phyloP scores from a whole-genome alignment of 1,140 invertebrate genomes.

The Cherax quadricarinatus region DNA sequence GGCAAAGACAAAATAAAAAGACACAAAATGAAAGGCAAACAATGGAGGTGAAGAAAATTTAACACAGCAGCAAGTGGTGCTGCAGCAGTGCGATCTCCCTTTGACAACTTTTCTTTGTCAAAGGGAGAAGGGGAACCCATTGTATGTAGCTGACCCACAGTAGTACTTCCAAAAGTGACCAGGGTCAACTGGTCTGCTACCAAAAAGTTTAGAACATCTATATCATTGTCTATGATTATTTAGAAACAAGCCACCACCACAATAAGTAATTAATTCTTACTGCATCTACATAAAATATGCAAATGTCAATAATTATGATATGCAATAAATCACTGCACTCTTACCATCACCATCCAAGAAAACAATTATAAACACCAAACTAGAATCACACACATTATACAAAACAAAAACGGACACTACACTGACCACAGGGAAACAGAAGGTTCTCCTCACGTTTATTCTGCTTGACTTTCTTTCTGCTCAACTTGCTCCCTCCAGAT shows the following conservation, averaged over 20 bases:
- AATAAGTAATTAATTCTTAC: background rate
- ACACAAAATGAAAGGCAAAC: no score
- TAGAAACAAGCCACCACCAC: background rate
- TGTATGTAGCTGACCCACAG: background rate
- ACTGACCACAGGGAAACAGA: constrained; percentile 42
- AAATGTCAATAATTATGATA: background rate
- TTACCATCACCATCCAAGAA: background rate
- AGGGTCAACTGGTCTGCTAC: no score
- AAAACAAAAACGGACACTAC: constrained; percentile 9
- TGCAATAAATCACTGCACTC: background rate
- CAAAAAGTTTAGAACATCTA: no score
- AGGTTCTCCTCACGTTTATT: constrained; percentile 10
- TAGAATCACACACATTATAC: background rate
- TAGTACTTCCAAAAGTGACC: background rate
- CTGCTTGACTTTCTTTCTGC: constrained; percentile 24
- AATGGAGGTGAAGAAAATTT: no score
- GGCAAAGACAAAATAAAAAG: no score
- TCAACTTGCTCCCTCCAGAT: constrained; percentile 15
- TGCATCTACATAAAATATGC: background rate
- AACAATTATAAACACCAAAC: background rate
- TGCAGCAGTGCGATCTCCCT: no score
- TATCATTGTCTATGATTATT: background rate
- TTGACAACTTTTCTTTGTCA: no score
- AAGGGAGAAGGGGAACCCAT: background rate
- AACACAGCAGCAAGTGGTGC: no score